Base-by-base conservation (phyloP, 1,140 invertebrate species). In the Drosophila subpulchrella region DNA sequence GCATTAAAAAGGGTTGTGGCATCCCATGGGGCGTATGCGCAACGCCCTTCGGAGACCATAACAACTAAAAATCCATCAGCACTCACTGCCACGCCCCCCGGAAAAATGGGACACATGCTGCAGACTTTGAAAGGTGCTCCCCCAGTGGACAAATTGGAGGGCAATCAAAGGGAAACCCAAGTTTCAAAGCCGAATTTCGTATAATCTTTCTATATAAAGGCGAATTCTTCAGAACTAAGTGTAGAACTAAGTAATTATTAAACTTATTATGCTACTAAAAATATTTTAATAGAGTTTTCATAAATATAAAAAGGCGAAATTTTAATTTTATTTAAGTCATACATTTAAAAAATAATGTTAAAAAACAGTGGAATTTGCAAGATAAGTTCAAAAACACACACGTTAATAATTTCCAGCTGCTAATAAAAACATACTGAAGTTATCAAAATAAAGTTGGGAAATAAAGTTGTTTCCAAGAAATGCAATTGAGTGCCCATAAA, bases 41-140 rank as follows among this genome's bases (percentile, higher is more conserved):
- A 66, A 77, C 17, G 56, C 32, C 39, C 47, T 4, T 0, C 17
- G 55, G 39, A 41, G 48, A 63, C 50, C 55, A 54, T 56, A 74
- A 63, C 56, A 62, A 55, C 50, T 60, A 42, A 63, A 78, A 78
- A 78, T 71, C 44, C 44, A 77, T 78, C 65, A 78, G 42, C 65
- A 53, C 47, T 15, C 65, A 2, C 4, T 27, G 41, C 56, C 61
- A 61, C 30, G 44, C 56, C 41, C 57, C 48, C 53, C 7, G 15
- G 3, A 7, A 47, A 59, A 42, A 44, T 24, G 36, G 48, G 36
- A 50, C 41, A 56, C 34, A 34, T 63, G 60, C 30, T 34, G 17
- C 11, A 13, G 13, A 30, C 15, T 62, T 50, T 10, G 38, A 24
- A 50, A 34, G 48, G 48, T 51, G 41, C 71, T 73, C 30, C 36